Percentiles rank a stretch among this genome's conserved stretches.
These are phyloP conservation scores for Monarcha castaneiventris DNA, from an alignment of 2,113 vertebrate species.

Conservation along the genomic window DNA sequence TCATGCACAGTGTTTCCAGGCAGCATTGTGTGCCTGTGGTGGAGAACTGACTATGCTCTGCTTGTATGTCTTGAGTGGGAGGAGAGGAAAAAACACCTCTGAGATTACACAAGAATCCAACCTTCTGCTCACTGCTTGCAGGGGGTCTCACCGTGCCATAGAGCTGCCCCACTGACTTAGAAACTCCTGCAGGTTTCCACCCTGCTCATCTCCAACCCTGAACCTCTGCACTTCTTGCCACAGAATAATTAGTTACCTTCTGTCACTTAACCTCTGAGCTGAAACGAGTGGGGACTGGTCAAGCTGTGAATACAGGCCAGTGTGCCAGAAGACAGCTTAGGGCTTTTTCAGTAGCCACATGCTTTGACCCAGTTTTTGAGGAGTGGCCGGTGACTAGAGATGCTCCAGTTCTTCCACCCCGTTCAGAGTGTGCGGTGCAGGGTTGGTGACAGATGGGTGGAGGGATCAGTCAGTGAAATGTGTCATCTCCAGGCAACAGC, in stretches of 20 bases:
- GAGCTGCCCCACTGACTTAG: background rate
- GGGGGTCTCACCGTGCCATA: fast-evolving
- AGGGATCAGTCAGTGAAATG: constrained; percentile 23
- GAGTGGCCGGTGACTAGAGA: background rate
- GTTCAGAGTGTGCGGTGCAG: background rate
- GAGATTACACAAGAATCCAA: background rate
- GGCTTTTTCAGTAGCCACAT: background rate
- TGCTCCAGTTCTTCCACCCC: background rate
- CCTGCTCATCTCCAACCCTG: background rate
- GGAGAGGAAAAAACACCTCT: background rate
- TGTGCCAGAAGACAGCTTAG: background rate
- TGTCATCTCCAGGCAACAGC: constrained; percentile 32
- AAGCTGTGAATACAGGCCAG: background rate
- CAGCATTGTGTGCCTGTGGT: background rate
- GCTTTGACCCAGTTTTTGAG: background rate
- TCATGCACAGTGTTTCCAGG: background rate
- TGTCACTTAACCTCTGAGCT: background rate
- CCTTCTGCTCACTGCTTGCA: background rate
- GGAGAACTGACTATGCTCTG: background rate
- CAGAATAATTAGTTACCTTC: background rate
- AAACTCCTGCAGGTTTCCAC: background rate
- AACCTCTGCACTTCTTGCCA: background rate
- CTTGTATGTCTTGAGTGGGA: background rate
- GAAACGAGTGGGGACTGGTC: background rate
- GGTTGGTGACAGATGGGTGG: constrained; percentile 19